These are phyloP conservation scores for Drosophila eugracilis DNA, from an alignment of 1,140 invertebrate genomes.

Conservation along the genomic window DNA sequence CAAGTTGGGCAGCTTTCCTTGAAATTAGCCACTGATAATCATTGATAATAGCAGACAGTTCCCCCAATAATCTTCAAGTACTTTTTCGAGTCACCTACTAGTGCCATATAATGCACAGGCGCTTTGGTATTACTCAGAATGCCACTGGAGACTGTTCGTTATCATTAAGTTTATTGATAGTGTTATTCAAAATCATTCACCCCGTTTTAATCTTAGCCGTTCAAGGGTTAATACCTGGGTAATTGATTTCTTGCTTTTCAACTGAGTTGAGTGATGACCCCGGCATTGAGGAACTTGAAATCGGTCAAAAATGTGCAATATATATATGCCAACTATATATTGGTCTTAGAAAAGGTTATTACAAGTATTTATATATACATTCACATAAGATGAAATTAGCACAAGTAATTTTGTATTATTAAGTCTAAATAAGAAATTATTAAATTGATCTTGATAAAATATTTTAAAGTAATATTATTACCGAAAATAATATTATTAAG, in stretches of 20 bases:
- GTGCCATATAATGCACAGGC: constrained; percentile 5
- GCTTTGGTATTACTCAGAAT: background rate
- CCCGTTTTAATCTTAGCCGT: background rate
- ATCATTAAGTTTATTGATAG: background rate
- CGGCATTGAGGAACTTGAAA: background rate
- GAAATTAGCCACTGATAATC: constrained; percentile 9
- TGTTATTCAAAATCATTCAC: background rate
- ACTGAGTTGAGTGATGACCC: no score
- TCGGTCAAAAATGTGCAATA: no score
- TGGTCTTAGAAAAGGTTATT: no score
- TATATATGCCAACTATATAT: no score
- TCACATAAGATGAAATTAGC: no score
- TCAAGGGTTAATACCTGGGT: background rate
- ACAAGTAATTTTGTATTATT: no score
- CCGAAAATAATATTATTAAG: no score
- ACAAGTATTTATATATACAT: no score
- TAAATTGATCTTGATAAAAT: no score
- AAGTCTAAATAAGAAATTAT: no score
- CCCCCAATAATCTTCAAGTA: background rate
- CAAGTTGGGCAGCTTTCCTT: constrained; percentile 4
- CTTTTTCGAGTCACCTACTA: constrained; percentile 3
- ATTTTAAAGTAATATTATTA: no score
- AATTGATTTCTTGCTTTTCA: no score
- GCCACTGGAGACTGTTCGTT: background rate
- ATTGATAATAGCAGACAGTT: constrained; percentile 6